phyloP scores from a whole-genome alignment of 2,113 vertebrate species.

The Hydropotes inermis region DNA sequence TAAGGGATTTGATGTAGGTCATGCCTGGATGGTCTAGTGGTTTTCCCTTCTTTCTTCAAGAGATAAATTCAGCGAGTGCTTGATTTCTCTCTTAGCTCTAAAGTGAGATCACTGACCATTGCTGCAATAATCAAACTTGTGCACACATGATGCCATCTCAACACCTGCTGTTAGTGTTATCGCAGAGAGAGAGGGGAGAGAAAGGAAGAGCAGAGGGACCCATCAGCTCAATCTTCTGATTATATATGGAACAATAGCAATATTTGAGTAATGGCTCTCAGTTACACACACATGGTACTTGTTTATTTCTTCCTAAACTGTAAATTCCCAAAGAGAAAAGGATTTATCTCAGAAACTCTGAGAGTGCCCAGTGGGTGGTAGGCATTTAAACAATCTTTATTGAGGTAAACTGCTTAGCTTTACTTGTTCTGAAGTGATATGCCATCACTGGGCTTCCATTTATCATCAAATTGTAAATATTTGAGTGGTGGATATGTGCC shows the following conservation, averaged over 20 bases:
- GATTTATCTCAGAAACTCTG: background rate
- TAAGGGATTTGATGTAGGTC: background rate
- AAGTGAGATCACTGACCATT: background rate
- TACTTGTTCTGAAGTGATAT: background rate
- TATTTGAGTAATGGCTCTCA: background rate
- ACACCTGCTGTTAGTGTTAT: background rate
- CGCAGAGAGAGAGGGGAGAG: background rate
- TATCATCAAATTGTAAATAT: background rate
- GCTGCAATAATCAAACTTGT: background rate
- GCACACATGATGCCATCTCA: background rate
- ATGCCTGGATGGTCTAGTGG: background rate
- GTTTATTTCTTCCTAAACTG: background rate
- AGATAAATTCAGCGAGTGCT: background rate
- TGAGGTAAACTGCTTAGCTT: background rate
- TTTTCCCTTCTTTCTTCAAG: background rate
- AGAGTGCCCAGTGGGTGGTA: background rate
- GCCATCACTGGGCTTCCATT: background rate
- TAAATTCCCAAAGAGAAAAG: background rate
- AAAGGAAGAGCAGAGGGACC: background rate
- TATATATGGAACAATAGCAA: background rate
- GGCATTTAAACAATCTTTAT: background rate
- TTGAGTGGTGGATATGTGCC: background rate
- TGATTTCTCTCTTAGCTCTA: background rate
- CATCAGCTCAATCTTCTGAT: background rate
- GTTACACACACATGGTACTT: background rate